Evolutionary conservation across 2,113 vertebrate species (phyloP), one percentile per base, ranked within the genome.

Genomic region (Pongo pygmaeus): DNA sequence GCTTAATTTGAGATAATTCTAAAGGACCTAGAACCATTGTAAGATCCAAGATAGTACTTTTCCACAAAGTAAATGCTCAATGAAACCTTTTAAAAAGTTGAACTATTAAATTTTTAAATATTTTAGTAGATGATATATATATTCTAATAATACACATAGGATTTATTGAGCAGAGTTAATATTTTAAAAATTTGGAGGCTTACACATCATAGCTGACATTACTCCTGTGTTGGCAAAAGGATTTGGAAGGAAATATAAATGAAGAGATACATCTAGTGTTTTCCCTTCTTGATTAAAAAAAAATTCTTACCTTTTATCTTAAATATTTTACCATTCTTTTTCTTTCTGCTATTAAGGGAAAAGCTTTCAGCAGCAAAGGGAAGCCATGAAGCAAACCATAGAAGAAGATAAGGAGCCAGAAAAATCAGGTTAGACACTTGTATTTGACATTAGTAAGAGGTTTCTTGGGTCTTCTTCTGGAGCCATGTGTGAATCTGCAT

Each of bases 351-450:
- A 46, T 95, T 95, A 98, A 99, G 99, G 99, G 77, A 99, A 99
- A 98, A 99, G 99, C 96, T 99, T 99, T 98, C 99, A 99, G 97
- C 99, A 99, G 79, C 99, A 99, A 98, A 99, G 99, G 97, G 99
- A 99, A 98, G 99, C 99, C 96, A 99, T 99, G 99, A 99, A 99
- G 97, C 99, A 99, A 99, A 99, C 99, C 4, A 98, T 99, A 98
- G 99, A 99, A 93, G 99, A 99, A 98, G 99, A 99, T 97, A 99
- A 99, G 95, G 99, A 99, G 93, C 99, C 99, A 90, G 99, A 99
- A 98, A 99, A 99, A 93, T 99, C 99, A 99, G 99, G 99, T 99
- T 94, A 27, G 96, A 80, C 59, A 70, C 84, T 38, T 93, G 50
- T 8, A 87, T 97, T 84, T 91, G 64, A 78, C 70, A 30, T 88